Conservation (phyloP, 2,113 vertebrate species). For the Theristicus caerulescens region DNA sequence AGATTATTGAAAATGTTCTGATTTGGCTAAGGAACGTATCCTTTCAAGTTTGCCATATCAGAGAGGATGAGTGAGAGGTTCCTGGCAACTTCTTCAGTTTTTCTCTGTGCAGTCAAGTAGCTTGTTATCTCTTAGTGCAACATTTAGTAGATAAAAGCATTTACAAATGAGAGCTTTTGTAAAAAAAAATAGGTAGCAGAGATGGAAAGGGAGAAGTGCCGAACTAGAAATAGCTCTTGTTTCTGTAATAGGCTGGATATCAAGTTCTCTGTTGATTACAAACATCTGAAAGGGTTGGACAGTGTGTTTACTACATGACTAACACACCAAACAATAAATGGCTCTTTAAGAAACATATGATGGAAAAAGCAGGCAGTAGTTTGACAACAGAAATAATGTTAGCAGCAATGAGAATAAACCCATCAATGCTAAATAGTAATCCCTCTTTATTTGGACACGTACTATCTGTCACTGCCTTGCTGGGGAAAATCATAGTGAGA, state of each 20-base stretch:
- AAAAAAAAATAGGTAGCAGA: background rate
- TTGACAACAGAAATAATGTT: background rate
- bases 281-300: background rate
- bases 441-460: background rate
- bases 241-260: background rate
- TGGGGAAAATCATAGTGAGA: background rate
- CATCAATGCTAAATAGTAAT: background rate
- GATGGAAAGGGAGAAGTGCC: background rate
- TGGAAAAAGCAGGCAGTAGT: background rate
- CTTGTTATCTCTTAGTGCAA: background rate
- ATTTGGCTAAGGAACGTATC: background rate
- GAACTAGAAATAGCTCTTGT: background rate
- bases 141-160: background rate
- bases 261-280: background rate
- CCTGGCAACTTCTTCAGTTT: background rate
- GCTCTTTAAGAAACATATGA: background rate
- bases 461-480: background rate
- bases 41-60: accelerated
- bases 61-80: background rate
- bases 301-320: background rate
- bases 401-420: background rate
- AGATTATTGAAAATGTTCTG: background rate
- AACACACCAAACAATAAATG: background rate
- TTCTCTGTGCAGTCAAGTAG: background rate
- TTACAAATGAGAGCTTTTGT: background rate